A percentile compares a stretch with the other conserved stretches of the same genome.
Conservation (phyloP, 2,797 vertebrate species). For the Emydoidea blandingii region DNA sequence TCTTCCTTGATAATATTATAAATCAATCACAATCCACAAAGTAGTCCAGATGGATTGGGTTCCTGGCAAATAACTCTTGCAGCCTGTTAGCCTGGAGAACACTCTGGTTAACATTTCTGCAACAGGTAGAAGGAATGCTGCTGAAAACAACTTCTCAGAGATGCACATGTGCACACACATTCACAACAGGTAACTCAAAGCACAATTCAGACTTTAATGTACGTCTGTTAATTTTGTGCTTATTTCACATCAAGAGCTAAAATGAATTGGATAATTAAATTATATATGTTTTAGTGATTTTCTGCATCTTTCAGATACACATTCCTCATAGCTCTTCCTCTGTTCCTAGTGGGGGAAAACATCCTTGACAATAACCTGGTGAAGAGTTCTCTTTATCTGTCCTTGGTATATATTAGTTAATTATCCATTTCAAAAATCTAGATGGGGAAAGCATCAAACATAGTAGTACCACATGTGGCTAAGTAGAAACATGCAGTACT, state of each 20-base stretch:
- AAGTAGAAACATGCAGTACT: background rate
- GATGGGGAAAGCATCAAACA: background rate
- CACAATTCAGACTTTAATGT: background rate
- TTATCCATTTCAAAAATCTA: background rate
- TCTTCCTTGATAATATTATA: background rate
- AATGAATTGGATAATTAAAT: background rate
- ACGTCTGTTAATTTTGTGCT: background rate
- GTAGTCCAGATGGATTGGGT: background rate
- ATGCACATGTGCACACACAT: background rate
- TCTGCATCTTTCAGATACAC: background rate
- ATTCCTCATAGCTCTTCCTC: background rate
- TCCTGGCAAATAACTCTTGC: background rate
- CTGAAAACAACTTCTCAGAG: background rate
- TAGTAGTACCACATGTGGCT: background rate
- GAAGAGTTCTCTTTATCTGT: background rate
- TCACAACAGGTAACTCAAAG: background rate
- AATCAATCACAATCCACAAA: background rate
- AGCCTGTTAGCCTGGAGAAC: background rate
- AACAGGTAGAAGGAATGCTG: background rate
- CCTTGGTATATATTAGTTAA: background rate
- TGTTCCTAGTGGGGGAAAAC: background rate
- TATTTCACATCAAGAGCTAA: background rate
- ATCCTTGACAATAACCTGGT: background rate
- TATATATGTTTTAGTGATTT: background rate
- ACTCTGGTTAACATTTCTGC: background rate